Conservation (phyloP, 2,888 invertebrate genomes). For the Mythimna loreyi region DNA sequence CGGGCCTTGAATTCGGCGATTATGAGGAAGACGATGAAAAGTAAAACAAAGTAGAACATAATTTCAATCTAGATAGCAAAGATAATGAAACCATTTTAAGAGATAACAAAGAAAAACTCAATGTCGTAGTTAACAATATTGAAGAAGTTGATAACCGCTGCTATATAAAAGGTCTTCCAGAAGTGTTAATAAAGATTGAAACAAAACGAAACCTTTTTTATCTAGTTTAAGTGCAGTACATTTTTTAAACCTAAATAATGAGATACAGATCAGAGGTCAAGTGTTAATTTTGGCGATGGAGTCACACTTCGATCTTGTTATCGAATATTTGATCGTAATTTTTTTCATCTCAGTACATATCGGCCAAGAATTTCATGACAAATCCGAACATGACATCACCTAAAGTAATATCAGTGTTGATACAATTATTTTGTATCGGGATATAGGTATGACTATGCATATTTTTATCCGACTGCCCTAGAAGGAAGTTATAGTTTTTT, state of each 20-base stretch:
- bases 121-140: neutral
- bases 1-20: conserved; percentile 71
- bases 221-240: conserved; percentile 25
- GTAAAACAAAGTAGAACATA: neutral
- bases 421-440: conserved; percentile 39
- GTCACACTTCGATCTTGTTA: conserved; percentile 47
- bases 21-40: neutral
- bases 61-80: neutral
- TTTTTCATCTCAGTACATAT: conserved; percentile 36
- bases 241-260: conserved; percentile 17
- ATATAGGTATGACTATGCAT: neutral
- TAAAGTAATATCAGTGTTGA: conserved; percentile 14
- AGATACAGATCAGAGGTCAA: conserved; percentile 42
- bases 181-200: neutral
- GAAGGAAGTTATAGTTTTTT: neutral
- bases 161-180: neutral
- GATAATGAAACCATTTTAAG: neutral
- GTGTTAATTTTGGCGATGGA: conserved; percentile 50
- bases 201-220: neutral
- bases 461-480: too few relatives aligned
- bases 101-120: neutral
- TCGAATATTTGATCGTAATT: conserved; percentile 46
- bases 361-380: conserved; percentile 31
- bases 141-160: neutral
- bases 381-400: conserved; percentile 45